Conservation (phyloP, 2,888 invertebrate genomes). For the Parnassius apollo region DNA sequence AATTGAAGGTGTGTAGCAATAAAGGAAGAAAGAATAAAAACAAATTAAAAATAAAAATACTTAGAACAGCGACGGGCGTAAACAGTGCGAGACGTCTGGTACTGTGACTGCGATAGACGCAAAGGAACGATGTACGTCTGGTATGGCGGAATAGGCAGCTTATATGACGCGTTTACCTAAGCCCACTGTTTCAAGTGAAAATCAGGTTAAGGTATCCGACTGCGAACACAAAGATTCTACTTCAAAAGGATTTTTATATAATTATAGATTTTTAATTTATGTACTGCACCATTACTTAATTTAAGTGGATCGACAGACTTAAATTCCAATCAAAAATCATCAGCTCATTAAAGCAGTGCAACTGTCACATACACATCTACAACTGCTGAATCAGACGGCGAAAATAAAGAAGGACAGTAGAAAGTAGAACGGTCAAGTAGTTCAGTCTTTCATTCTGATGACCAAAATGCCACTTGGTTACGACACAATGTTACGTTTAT, state of each 20-base stretch:
- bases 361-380: constrained; percentile 81
- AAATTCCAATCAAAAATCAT: constrained; percentile 82
- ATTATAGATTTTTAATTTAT: too few species aligned
- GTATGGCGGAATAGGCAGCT: constrained; percentile 93
- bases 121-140: constrained; percentile 72
- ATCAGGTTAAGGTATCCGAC: constrained; percentile 83
- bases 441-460: constrained; percentile 96
- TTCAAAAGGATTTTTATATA: constrained; percentile 62
- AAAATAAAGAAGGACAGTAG: constrained; percentile 73
- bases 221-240: constrained; percentile 63
- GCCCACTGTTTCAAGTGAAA: constrained; percentile 86
- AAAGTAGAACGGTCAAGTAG: constrained; percentile 93
- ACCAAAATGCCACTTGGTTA: constrained; percentile 90
- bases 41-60: too few species aligned
- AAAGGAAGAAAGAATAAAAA: too few species aligned
- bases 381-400: constrained; percentile 73
- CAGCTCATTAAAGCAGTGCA: constrained; percentile 80
- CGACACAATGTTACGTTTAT: constrained; percentile 70
- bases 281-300: constrained; percentile 64
- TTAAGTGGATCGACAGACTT: constrained; percentile 79
- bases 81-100: too few species aligned
- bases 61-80: too few species aligned
- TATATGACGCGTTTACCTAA: constrained; percentile 92
- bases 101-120: too few species aligned
- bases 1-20: too few species aligned